phyloP scores from a whole-genome alignment of 2,888 invertebrate genomes.

The Pyralis farinalis region DNA sequence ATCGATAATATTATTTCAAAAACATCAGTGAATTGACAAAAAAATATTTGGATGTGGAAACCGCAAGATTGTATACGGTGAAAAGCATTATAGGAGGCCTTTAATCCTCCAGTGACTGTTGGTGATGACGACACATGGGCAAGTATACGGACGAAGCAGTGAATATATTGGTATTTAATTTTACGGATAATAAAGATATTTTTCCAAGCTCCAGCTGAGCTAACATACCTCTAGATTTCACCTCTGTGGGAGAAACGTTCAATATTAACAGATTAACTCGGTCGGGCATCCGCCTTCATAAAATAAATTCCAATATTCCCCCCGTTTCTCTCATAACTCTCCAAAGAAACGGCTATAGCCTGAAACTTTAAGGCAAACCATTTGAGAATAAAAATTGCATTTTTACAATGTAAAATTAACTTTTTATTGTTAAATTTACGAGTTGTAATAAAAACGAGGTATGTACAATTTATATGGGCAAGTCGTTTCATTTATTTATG shows the following conservation, averaged over 20 bases:
- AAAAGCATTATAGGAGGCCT: too few species aligned
- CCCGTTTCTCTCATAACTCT: constrained; percentile 67
- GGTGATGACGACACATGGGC: too few species aligned
- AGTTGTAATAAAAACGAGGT: constrained; percentile 33
- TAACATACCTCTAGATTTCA: constrained; percentile 30
- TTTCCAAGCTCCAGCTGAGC: constrained; percentile 23
- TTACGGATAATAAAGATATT: constrained; percentile 10
- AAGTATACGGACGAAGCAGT: too few species aligned
- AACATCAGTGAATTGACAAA: too few species aligned
- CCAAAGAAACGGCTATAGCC: constrained; percentile 63
- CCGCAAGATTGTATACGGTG: too few species aligned
- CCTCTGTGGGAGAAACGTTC: constrained; percentile 60
- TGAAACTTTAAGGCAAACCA: constrained; percentile 69
- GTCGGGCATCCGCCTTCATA: constrained; percentile 62
- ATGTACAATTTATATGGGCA: too few species aligned
- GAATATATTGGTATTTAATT: neutral
- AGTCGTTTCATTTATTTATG: too few species aligned
- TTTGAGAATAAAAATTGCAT: constrained; percentile 72
- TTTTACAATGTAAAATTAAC: constrained; percentile 68
- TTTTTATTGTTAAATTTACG: constrained; percentile 67
- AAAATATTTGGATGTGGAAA: too few species aligned
- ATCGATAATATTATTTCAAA: too few species aligned
- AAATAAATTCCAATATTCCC: constrained; percentile 71
- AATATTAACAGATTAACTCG: constrained; percentile 74
- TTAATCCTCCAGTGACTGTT: too few species aligned